Evolutionary conservation across 2,888 invertebrate species (phyloP), one percentile per base, ranked within the genome.

Genomic region (Scrobipalpa costella): DNA sequence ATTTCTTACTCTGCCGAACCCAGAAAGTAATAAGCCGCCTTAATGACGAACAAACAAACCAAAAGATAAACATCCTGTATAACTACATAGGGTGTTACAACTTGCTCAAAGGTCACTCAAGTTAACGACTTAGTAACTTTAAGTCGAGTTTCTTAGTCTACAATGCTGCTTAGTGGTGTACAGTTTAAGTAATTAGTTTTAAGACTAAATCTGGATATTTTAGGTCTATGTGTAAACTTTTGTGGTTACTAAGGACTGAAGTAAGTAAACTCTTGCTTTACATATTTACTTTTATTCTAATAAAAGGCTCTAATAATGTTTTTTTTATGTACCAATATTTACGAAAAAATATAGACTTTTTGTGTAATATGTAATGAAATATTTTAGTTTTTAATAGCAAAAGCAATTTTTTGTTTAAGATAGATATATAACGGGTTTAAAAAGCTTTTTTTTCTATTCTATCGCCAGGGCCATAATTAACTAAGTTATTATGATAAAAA

Each of bases 111-210:
- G 78, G 79, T 76, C 78, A 76, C 72, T 70, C 68, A 71, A 70
- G 68, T 71, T 75, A 76, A 79, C 76, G 72, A 78, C 76, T 79
- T 79, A 72, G 64, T 69, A 77, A 78, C 78, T 75, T 70, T 65
- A 70, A 76, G 67, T 75, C 70, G 64, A 55, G 63, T 61, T 64
- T 49, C 40, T 57, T 11, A 9, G 62, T 63, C 61, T 66, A 55
- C 55, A 55, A 57, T 55, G 38, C 62, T 40, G 11, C 19, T 15
- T 64, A 9, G 49, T 27, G 62, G 50, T 64, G 62, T 62, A 59
- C 27, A 34, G 13, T 11, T 52, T 49, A 49, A 49, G 17, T 49
- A 55, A 55, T 34, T 55, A 55, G 55, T n/a, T 55, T 55, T 21
- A 13, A 34, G n/a, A 19, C 52, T 27, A 27, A 27, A 27, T 27